Evolutionary conservation across 2,113 vertebrate genomes (phyloP).

Genomic region (Casuarius casuarius): DNA sequence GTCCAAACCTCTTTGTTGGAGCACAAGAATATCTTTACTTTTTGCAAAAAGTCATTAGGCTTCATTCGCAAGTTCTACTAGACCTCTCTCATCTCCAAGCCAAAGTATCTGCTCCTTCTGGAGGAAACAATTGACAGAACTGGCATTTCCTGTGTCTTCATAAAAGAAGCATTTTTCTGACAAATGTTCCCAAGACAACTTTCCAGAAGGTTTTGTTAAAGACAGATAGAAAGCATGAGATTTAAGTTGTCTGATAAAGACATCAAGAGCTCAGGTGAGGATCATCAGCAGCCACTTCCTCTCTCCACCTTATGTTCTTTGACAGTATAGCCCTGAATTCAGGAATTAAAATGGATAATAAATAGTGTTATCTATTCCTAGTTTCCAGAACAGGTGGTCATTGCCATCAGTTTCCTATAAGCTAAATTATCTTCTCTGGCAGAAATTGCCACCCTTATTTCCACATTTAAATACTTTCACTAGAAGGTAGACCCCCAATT

Average conservation of each 20-base stretch:
- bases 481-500: fast-evolving
- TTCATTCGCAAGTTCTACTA: background rate
- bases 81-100: background rate
- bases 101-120: background rate
- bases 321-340: background rate
- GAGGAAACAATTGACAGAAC: background rate
- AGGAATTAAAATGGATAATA: fast-evolving
- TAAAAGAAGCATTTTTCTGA: background rate
- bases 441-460: background rate
- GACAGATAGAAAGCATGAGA: background rate
- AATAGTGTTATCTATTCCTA: fast-evolving
- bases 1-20: background rate
- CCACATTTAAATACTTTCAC: fast-evolving
- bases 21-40: background rate
- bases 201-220: background rate
- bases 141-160: fast-evolving
- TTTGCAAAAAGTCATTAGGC: background rate
- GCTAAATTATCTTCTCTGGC: background rate
- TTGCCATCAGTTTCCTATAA: background rate
- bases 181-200: background rate
- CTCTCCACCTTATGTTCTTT: too few relatives aligned
- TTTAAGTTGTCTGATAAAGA: background rate
- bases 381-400: background rate
- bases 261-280: background rate
- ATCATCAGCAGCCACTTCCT: background rate